Evolutionary conservation across 2,113 vertebrate species (phyloP), one percentile per base, ranked within the genome.

Genomic region (Noturus placidus): DNA sequence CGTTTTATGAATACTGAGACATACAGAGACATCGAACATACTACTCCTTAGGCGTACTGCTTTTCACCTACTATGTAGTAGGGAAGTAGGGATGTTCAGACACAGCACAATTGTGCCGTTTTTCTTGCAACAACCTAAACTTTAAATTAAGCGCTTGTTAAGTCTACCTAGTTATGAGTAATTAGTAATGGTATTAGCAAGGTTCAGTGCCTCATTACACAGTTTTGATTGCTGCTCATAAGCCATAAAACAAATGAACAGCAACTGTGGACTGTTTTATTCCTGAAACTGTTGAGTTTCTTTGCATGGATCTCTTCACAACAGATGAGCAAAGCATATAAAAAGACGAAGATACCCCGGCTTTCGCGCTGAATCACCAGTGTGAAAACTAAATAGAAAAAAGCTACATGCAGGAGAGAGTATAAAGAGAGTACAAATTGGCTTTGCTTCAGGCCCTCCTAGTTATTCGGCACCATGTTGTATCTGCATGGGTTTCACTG

Each of bases 351-450:
- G 50, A 70, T 25, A 46, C 84, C 9, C 9, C 33, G 46, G 65
- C n/a, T 63, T 22, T n/a, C 1, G n/a, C 25, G 69, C 67, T 50
- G 80, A 65, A 42, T 87, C 80, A 52, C 74, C 50, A 25, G 72
- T 33, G 54, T 79, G 33, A 82, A 82, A 74, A 74, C 14, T n/a
- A 72, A 69, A 30, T n/a, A 7, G 10, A 81, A 59, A 72, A 81
- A 46, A 78, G 70, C 82, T 69, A 50, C 9, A 13, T 79, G 87
- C 57, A 80, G 84, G 56, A 84, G 50, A 46, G 80, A 42, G 87
- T 76, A 81, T 86, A 86, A 83, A 63, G n/a, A 59, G 63, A 52
- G 87, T 67, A 83, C 88, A 86, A 76, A 89, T 89, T 85, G 86
- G 80, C 84, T 87, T 89, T 78, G 72, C 74, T 87, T 87, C n/a